Evolutionary conservation across 1,140 invertebrate genomes (phyloP), one percentile per base, ranked within the genome.

Genomic region (Eupristina koningsbergeri): DNA sequence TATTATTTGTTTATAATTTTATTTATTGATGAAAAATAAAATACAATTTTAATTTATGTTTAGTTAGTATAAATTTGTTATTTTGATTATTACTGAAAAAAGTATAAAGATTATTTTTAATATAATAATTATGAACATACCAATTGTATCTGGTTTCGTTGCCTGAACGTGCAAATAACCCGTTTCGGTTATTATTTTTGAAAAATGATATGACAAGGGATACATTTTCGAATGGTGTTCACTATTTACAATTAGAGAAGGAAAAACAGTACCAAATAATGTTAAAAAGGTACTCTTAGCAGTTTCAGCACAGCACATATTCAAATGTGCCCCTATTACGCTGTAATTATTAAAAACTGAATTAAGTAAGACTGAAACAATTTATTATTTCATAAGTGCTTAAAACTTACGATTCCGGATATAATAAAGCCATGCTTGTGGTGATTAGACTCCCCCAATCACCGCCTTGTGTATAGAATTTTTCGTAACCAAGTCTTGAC

Each of bases 121-220:
- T 3, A 67, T 17, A 67, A 67, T 36, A 36, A 67, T 36, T 67
- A 11, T 39, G 13, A 47, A 88, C 91, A 89, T 92, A 96, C 96
- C 97, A 81, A 98, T 92, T 22, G 98, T 98, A 89, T 98, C 97
- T 15, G 98, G 98, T 90, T 98, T 98, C 0, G 96, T 97, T 3
- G 96, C 93, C 91, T 98, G 97, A 50, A 98, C 90, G 88, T 97
- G 96, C 36, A 96, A 87, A 87, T 98, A 98, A 19, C 97, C 98
- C 67, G 90, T 89, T 91, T 98, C 97, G 86, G 94, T 92, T 0
- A 97, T 17, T 0, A 96, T 3, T 74, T 81, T 81, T 6, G 74
- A 69, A 13, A 94, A 93, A 1, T 93, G 84, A 22, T 94, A 84
- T 0, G 88, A 89, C 9, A 96, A 53, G 0, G 96, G 95, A 89